Evolutionary conservation across 1,140 invertebrate genomes (phyloP), one percentile per base, ranked within the genome.

Genomic region (Lutraria rhynchaena): DNA sequence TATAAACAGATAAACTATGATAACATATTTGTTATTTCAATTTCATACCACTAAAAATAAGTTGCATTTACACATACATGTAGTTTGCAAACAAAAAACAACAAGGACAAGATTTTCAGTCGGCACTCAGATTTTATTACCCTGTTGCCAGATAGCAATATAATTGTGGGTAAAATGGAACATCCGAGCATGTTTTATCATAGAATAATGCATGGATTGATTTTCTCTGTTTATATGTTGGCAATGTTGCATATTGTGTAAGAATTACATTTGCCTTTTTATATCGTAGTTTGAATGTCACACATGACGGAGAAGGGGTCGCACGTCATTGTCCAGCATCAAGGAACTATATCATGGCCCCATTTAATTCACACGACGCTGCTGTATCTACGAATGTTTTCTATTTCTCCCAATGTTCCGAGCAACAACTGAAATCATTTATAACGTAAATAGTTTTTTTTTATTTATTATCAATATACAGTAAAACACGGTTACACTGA

Each of bases 281-380:
- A n/a, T 37, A 49, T 53, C 81, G 19, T 70, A 89, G 86, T 55
- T 81, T 88, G 33, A 87, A 86, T 31, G 86, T 84, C 3, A 41
- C 51, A 15, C 86, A 88, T 73, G 88, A 88, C 70, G 85, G 88
- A 1, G 83, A 85, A 37, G 61, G 65, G 2, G 70, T 61, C 3
- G 80, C 57, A 29, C 65, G 65, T 19, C 53, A 31, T 17, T 88
- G 87, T 63, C 80, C 75, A 1, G 53, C 80, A 24, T 35, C 75
- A 19, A 73, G 67, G 13, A 87, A 87, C 46, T 86, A 83, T 76
- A 70, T 88, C 76, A 88, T 88, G 87, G 83, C 87, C 3, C 86
- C 86, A 7, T 60, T 81, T 24, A 78, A 82, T 44, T 49, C 75
- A 19, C 33, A 86, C 61, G 63, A 84, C 1, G 46, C 67, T 11